Base-by-base conservation (phyloP, 2,113 vertebrate species). In the Conger conger region DNA sequence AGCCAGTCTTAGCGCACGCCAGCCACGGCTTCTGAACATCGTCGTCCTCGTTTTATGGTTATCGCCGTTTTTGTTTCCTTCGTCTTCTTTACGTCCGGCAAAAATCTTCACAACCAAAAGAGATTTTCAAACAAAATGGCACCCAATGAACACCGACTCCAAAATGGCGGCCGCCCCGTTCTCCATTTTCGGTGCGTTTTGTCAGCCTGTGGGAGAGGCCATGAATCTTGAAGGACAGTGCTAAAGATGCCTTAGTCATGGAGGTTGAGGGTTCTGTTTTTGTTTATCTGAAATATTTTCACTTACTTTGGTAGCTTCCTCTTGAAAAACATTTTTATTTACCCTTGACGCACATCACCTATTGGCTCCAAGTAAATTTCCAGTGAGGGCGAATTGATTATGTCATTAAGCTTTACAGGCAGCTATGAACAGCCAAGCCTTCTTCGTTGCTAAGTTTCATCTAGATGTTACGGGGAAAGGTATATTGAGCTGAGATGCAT, bases 171-270 rank as follows among this genome's bases (percentile, higher is more conserved):
- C 27, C 6, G 13, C n/a, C 30, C 68, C 68, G 27, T 63, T 27
- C 57, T 63, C 68, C 0, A 33, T 73, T 33, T 85, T n/a, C 27
- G 60, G 54, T 57, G 17, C 76, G n/a, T 63, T 27, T 45, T 57
- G 1, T 37, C 15, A 23, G 18, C 82, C 11, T 37, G 76, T 84
- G 76, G 76, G 76, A 38, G 18, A 33, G 17, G 76, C 76, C 50
- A 60, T 60, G 76, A 30, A 20, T 78, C 15, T 79, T 54, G 27
- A 37, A 68, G 82, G 68, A 87, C 85, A 87, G 84, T 88, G 87
- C 93, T 92, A 88, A 91, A 91, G 91, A 91, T 93, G 94, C 93
- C 93, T 95, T 95, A 91, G 87, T 86, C 90, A 83, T 87, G 84
- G 83, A 83, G 87, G 88, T 86, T 7, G 15, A 20, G 76, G 38